Evolutionary conservation across 2,113 vertebrate genomes (phyloP).

Genomic region (Arvicanthis niloticus): DNA sequence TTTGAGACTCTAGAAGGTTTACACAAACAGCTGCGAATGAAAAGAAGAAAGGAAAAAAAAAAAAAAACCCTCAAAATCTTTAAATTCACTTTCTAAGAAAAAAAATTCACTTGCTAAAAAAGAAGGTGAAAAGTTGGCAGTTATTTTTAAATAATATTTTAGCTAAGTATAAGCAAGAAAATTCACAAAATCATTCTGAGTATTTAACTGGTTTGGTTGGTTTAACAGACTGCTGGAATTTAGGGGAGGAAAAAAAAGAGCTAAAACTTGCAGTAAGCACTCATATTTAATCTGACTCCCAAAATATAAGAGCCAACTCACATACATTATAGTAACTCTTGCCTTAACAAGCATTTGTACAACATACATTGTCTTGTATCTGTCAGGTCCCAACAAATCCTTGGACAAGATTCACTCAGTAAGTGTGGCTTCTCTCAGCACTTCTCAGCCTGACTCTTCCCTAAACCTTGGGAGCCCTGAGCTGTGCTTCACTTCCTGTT

Average conservation of each 20-base stretch:
- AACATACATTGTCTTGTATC: background rate
- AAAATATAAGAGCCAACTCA: background rate
- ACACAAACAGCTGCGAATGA: constrained; percentile 50
- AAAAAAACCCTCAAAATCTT: constrained; percentile 49
- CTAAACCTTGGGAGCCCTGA: background rate
- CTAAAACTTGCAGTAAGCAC: background rate
- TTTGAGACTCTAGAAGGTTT: constrained; percentile 70
- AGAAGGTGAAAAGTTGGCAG: background rate
- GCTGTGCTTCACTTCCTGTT: background rate
- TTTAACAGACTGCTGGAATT: background rate
- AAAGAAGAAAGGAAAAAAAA: constrained; percentile 65
- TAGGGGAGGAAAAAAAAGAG: background rate
- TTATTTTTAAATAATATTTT: constrained; percentile 15
- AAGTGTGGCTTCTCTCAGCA: background rate
- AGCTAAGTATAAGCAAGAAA: constrained; percentile 4
- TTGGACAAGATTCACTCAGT: background rate
- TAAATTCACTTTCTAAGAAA: constrained; percentile 56
- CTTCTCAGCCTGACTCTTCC: background rate
- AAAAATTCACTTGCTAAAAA: constrained; percentile 21
- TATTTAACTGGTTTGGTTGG: constrained; percentile 20
- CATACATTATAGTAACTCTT: background rate
- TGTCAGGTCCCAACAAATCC: background rate
- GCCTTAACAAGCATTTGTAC: background rate
- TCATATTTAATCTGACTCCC: background rate
- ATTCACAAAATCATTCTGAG: background rate